Conservation (phyloP, 2,888 invertebrate genomes). For the Aporophyla nigra region DNA sequence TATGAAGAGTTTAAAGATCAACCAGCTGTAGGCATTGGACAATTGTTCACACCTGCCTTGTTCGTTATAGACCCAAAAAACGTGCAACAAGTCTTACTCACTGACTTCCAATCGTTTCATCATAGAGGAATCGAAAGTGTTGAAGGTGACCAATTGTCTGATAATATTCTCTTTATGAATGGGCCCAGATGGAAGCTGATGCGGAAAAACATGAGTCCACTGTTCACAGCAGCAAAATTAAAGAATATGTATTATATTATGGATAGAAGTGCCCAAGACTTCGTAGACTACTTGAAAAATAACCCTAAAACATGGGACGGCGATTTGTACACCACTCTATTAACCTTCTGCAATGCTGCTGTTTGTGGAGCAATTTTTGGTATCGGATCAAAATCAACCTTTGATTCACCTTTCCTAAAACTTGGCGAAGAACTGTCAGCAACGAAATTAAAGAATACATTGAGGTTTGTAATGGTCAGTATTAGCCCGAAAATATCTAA, state of each 20-base stretch:
- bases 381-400: constrained; percentile 74
- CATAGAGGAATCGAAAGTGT: constrained; percentile 71
- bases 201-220: constrained; percentile 78
- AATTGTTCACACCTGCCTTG: constrained; percentile 60
- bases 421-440: constrained; percentile 65
- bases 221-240: constrained; percentile 78
- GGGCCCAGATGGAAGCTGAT: constrained; percentile 79
- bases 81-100: constrained; percentile 69
- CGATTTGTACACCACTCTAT: constrained; percentile 57
- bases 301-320: constrained; percentile 66
- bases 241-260: constrained; percentile 81
- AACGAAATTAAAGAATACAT: constrained; percentile 28
- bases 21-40: constrained; percentile 71
- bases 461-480: constrained; percentile 61
- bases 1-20: constrained; percentile 73
- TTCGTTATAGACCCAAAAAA: constrained; percentile 70
- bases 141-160: constrained; percentile 70
- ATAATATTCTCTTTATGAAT: constrained; percentile 74
- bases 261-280: constrained; percentile 74
- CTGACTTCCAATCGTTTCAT: constrained; percentile 72
- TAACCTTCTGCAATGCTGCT: constrained; percentile 71
- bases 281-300: constrained; percentile 69
- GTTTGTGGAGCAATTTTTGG: constrained; percentile 80
- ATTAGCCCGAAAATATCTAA: constrained; percentile 62
- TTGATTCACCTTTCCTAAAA: constrained; percentile 76